These are phyloP conservation scores for Andrena bicolor DNA, from an alignment of 2,888 invertebrate genomes.

Conservation along the genomic window DNA sequence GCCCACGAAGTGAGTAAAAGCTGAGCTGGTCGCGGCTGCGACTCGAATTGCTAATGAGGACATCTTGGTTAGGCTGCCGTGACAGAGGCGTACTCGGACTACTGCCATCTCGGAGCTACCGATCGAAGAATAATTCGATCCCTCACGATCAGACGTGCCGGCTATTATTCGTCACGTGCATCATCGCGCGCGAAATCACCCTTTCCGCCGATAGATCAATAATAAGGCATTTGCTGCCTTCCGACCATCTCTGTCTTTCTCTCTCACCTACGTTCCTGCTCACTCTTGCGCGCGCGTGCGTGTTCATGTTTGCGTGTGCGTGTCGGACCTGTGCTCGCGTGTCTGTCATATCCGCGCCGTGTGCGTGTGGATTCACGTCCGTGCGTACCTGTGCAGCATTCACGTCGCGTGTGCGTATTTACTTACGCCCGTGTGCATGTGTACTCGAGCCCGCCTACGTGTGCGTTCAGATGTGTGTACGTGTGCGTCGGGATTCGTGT, in stretches of 20 bases:
- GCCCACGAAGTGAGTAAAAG: conserved; percentile 79
- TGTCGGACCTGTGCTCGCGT: conserved; percentile 61
- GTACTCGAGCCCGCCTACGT: conserved; percentile 26
- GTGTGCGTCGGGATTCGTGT: conserved; percentile 73
- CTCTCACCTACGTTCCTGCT: conserved; percentile 49
- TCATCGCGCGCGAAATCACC: conserved; percentile 79
- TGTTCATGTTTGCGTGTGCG: conserved; percentile 59
- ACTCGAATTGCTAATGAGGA: conserved; percentile 86
- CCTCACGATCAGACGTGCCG: conserved; percentile 51
- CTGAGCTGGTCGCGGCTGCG: conserved; percentile 74
- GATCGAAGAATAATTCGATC: conserved; percentile 62
- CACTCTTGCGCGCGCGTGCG: conserved; percentile 59
- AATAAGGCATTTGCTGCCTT: conserved; percentile 83
- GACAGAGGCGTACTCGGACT: conserved; percentile 69
- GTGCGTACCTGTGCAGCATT: conserved; percentile 42
- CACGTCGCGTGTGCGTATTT: conserved; percentile 52
- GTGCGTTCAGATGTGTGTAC: conserved; percentile 59
- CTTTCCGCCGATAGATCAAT: conserved; percentile 83
- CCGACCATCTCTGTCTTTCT: conserved; percentile 55
- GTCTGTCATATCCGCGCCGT: conserved; percentile 49
- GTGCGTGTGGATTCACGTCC: conserved; percentile 53
- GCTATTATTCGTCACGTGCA: conserved; percentile 74
- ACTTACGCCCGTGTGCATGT: conserved; percentile 52
- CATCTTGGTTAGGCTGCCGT: conserved; percentile 85
- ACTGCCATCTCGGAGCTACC: conserved; percentile 62